Percentiles rank a stretch among this genome's conserved stretches.
phyloP scores from a whole-genome alignment of 35 echinoderm and acorn worm species.

The Lytechinus variegatus region DNA sequence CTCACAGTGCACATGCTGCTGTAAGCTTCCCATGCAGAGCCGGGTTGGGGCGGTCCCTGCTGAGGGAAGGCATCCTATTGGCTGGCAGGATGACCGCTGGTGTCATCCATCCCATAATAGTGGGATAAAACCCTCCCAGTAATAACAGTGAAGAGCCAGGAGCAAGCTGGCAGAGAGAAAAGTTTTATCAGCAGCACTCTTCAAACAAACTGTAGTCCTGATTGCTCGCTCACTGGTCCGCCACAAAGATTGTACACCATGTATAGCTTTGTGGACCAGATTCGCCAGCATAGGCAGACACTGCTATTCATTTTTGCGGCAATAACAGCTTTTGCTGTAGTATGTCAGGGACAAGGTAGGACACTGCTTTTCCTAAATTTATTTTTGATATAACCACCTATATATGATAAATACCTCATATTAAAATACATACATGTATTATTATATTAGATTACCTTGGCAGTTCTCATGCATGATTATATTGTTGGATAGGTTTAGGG shows the following conservation, averaged over 20 bases:
- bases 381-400: neutral
- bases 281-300: slow-evolving; percentile 42
- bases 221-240: slow-evolving; percentile 42
- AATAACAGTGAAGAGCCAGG: neutral
- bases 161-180: slow-evolving; percentile 26
- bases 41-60: slow-evolving; percentile 35
- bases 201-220: slow-evolving; percentile 37
- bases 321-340: slow-evolving; percentile 35
- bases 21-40: neutral
- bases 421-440: neutral
- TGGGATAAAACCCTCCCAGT: slow-evolving; percentile 50
- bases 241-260: slow-evolving; percentile 53
- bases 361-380: neutral
- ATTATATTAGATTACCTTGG: neutral
- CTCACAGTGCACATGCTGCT: neutral
- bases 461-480: slow-evolving; percentile 43
- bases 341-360: slow-evolving; percentile 55
- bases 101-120: slow-evolving; percentile 58
- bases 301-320: slow-evolving; percentile 35
- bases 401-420: neutral
- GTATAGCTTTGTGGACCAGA: slow-evolving; percentile 56
- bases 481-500: neutral
- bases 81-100: slow-evolving; percentile 28
- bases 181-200: slow-evolving; percentile 22
- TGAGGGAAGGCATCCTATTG: slow-evolving; percentile 16